Evolutionary conservation across 2,797 vertebrate species (phyloP), one percentile per base, ranked within the genome.

Genomic region (Cottoperca gobio): DNA sequence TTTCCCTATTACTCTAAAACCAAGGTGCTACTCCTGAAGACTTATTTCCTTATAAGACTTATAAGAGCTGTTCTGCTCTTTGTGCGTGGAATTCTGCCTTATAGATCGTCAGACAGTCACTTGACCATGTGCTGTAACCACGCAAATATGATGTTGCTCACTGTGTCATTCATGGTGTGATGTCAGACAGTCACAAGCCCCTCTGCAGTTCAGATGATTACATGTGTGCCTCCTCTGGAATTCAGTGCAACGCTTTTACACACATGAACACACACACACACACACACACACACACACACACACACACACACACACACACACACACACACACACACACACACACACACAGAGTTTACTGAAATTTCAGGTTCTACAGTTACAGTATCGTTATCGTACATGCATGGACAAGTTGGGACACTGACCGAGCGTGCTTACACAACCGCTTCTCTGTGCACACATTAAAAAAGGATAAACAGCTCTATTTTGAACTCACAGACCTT

Each of bases 111-210:
- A 68, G 81, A 60, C 78, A 42, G 76, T 90, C 83, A 88, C 81
- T 89, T 88, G 88, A 91, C 83, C 76, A 45, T 78, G 59, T 76
- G 81, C 79, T 60, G 70, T 61, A 86, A 79, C 83, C 74, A 33
- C 8, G 23, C 85, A 87, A 55, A 89, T 73, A 73, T 40, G 55
- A 86, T 87, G 87, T 55, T 82, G 78, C 80, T 81, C 79, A 33
- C 60, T 70, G 80, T 90, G 84, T 87, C 87, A 82, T 77, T 73
- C 79, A 62, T 67, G 81, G 79, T 77, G 85, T 89, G 84, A 90
- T 91, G 90, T 90, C 88, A 90, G 78, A 75, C 69, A 23, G 86
- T 92, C 91, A 89, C 90, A 91, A 91, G 88, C 78, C 80, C 72
- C 59, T 71, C 60, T 82, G 43, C 83, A 80, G 78, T 76, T 90